These are phyloP conservation scores for Potamarius usumacintae DNA, from an alignment of 2,113 vertebrate species.

Conservation along the genomic window DNA sequence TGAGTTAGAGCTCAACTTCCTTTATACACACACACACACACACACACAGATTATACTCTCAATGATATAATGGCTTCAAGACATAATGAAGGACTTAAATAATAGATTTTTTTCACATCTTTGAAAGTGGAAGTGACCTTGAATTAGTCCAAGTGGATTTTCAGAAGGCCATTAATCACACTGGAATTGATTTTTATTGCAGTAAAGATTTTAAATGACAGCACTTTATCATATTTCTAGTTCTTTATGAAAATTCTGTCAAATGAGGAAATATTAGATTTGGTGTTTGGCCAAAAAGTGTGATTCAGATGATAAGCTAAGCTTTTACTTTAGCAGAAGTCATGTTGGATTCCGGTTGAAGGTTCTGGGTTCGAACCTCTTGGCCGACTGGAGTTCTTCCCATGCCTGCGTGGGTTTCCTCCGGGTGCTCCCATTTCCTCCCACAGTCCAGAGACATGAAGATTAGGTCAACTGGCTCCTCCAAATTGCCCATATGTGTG, in stretches of 20 bases:
- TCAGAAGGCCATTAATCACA: neutral
- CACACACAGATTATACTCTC: conserved; percentile 4
- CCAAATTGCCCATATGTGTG: no score
- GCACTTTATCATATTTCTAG: conserved; percentile 10
- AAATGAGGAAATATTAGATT: conserved; percentile 11
- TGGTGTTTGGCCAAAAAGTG: conserved; percentile 5
- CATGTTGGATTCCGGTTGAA: neutral
- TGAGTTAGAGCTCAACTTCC: conserved; percentile 24
- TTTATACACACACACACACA: neutral
- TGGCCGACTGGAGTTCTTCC: no score
- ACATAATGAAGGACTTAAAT: conserved; percentile 4
- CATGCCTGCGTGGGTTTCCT: no score
- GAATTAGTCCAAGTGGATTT: conserved; percentile 10
- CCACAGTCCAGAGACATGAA: no score
- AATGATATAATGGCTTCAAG: conserved; percentile 13
- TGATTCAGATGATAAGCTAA: neutral
- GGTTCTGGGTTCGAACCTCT: no score
- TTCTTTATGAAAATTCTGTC: conserved; percentile 2
- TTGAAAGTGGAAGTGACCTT: conserved; percentile 21
- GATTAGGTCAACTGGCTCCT: no score
- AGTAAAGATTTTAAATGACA: conserved; percentile 7
- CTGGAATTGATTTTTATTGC: conserved; percentile 12
- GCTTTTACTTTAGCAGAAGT: neutral
- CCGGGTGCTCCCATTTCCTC: no score
- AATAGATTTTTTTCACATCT: conserved; percentile 1